Base-by-base conservation (phyloP, 1,140 invertebrate species). In the Cyrtorhinus lividipennis region DNA sequence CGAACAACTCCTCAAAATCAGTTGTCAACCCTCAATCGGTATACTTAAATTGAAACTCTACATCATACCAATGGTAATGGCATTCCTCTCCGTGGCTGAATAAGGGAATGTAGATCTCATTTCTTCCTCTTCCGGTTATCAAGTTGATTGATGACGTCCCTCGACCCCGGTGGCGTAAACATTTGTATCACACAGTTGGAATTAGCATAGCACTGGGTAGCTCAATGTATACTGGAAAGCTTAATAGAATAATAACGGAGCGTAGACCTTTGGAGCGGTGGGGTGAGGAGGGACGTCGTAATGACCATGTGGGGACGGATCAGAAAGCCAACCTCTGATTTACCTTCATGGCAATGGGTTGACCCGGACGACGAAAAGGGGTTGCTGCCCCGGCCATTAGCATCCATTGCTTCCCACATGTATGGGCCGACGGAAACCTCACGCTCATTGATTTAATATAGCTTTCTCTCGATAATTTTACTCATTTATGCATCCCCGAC, bases 161-260 rank as follows among this genome's bases (percentile, higher is more conserved):
- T 8, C 5, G 18, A 18, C 22, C 15, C 48, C 10, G 8, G 5
- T 24, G 56, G 24, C 56, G 56, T 57, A 57, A 57, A 57, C 20
- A 23, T 57, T 23, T 57, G 56, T 8, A 57, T 24, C 20, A 24
- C 20, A 57, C 18, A 23, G 20, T 20, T 18, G 20, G 56, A 57
- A 57, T 57, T 57, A 57, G 56, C 56, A 57, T 57, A 20, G 56
- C 56, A 57, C 15, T 18, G 15, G 20, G 15, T 15, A 24, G 20
- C 18, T 20, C 20, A 57, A 24, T 22, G 15, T 24, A 15, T 18
- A 57, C 56, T 24, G 56, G 56, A 24, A 20, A 18, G 56, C 30
- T 24, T 57, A 57, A 57, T 57, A 57, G 56, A 57, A 57, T 57
- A 57, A 57, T 57, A 57, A 57, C 56, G 56, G 20, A 13, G 30